phyloP scores from a whole-genome alignment of 2,888 invertebrate species.

The Leucoptera coffeella region DNA sequence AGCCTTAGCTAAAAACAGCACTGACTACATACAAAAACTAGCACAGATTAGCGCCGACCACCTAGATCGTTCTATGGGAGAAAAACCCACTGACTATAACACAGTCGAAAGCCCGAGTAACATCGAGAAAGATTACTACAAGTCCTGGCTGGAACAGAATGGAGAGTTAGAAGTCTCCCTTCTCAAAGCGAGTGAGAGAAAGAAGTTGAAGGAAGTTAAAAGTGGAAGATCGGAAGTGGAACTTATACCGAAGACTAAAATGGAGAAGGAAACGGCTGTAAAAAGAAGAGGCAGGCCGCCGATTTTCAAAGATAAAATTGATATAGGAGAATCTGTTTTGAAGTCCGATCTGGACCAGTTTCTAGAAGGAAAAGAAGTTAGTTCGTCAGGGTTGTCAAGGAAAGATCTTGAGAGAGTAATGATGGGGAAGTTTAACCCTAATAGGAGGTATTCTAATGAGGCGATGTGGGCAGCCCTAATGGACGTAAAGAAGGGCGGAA shows the following conservation, averaged over 20 bases:
- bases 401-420: slow-evolving; percentile 43
- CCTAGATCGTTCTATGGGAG: neutral
- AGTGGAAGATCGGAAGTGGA: slow-evolving; percentile 34
- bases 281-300: slow-evolving; percentile 32
- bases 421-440: slow-evolving; percentile 50
- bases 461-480: slow-evolving; percentile 54
- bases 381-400: slow-evolving; percentile 39
- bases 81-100: slow-evolving; percentile 12
- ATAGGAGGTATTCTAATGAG: slow-evolving; percentile 42
- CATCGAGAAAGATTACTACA: slow-evolving; percentile 45
- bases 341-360: slow-evolving; percentile 47
- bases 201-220: slow-evolving; percentile 19
- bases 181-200: slow-evolving; percentile 25
- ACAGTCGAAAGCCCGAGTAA: too few relatives aligned
- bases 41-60: slow-evolving; percentile 19
- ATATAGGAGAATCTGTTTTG: slow-evolving; percentile 36
- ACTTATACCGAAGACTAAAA: slow-evolving; percentile 21
- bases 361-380: slow-evolving; percentile 41
- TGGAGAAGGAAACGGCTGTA: slow-evolving; percentile 11
- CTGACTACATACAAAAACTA: slow-evolving; percentile 28
- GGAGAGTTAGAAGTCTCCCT: slow-evolving; percentile 43
- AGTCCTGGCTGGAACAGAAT: slow-evolving; percentile 43
- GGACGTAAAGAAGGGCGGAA: slow-evolving; percentile 55
- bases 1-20: slow-evolving; percentile 27
- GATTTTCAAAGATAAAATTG: slow-evolving; percentile 36